Conservation (phyloP, 2,888 invertebrate genomes). For the Parelbella ahira region DNA sequence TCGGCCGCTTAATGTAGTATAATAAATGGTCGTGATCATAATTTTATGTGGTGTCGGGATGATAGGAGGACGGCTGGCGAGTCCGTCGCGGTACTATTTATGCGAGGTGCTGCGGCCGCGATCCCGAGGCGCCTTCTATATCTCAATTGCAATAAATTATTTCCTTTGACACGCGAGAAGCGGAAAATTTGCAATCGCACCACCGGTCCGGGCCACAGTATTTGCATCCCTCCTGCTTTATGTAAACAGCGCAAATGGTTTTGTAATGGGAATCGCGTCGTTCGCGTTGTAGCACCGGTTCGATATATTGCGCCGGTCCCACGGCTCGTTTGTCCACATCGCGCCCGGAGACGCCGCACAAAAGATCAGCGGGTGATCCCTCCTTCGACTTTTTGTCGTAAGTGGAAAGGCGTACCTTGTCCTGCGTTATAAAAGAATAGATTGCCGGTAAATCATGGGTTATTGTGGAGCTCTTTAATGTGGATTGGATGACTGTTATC, state of each 20-base stretch:
- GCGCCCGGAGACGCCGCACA: slow-evolving; percentile 62
- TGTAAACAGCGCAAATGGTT: slow-evolving; percentile 72
- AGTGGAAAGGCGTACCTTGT: slow-evolving; percentile 74
- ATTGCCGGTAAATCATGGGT: slow-evolving; percentile 76
- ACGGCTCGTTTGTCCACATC: slow-evolving; percentile 72
- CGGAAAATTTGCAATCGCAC: slow-evolving; percentile 71
- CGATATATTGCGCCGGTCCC: slow-evolving; percentile 70
- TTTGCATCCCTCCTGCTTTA: slow-evolving; percentile 58
- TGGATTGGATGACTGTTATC: slow-evolving; percentile 59
- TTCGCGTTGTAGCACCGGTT: slow-evolving; percentile 60
- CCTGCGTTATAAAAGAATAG: slow-evolving; percentile 69
- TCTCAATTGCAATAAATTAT: slow-evolving; percentile 75
- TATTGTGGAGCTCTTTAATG: slow-evolving; percentile 73
- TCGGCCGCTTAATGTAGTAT: slow-evolving; percentile 41
- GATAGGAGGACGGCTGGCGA: slow-evolving; percentile 50
- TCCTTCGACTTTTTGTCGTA: slow-evolving; percentile 73
- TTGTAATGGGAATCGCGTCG: slow-evolving; percentile 68
- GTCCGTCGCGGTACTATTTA: slow-evolving; percentile 59
- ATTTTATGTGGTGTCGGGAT: slow-evolving; percentile 60
- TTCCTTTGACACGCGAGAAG: slow-evolving; percentile 69
- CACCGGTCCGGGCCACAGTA: slow-evolving; percentile 40
- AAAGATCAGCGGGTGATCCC: slow-evolving; percentile 73
- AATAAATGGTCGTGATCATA: slow-evolving; percentile 62
- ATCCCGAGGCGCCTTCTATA: slow-evolving; percentile 61
- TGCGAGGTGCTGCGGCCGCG: slow-evolving; percentile 57